These are phyloP conservation scores for Tinea semifulvella DNA, from an alignment of 2,888 invertebrate species.

Conservation along the genomic window DNA sequence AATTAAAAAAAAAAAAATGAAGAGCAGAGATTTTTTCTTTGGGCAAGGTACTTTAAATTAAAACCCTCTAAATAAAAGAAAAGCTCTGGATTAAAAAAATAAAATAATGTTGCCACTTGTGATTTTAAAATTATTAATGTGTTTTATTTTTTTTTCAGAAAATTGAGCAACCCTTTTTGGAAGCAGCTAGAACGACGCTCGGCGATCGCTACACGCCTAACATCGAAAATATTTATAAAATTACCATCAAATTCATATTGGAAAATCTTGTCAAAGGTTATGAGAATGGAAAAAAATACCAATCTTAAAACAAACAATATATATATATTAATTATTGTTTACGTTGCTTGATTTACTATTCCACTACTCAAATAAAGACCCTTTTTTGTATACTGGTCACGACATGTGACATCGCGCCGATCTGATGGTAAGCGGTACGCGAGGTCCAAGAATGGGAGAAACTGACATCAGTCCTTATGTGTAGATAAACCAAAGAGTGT, in stretches of 20 bases:
- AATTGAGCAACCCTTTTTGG: slow-evolving; percentile 88
- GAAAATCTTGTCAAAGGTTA: slow-evolving; percentile 84
- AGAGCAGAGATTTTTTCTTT: too few relatives aligned
- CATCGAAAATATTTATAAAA: slow-evolving; percentile 87
- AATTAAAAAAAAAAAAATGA: too few relatives aligned
- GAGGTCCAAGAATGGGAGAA: too few relatives aligned
- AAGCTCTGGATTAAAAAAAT: too few relatives aligned
- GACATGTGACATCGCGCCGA: too few relatives aligned
- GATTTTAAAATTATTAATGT: background rate
- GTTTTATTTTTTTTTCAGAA: slow-evolving; percentile 68
- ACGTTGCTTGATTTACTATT: background rate
- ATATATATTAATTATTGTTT: background rate
- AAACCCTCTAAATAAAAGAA: too few relatives aligned
- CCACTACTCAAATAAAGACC: background rate
- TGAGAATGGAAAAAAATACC: slow-evolving; percentile 38
- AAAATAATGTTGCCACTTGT: too few relatives aligned
- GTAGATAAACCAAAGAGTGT: too few relatives aligned
- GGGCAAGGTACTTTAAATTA: too few relatives aligned
- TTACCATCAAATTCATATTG: slow-evolving; percentile 88
- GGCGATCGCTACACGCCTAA: slow-evolving; percentile 90
- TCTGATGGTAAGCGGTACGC: too few relatives aligned
- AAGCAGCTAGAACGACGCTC: slow-evolving; percentile 84
- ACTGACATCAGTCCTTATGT: too few relatives aligned
- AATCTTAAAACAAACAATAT: background rate
- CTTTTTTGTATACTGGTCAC: too few relatives aligned